Evolutionary conservation across 37 sponge, comb jelly and placozoan species (phyloP).

Genomic region (Spongilla lacustris): DNA sequence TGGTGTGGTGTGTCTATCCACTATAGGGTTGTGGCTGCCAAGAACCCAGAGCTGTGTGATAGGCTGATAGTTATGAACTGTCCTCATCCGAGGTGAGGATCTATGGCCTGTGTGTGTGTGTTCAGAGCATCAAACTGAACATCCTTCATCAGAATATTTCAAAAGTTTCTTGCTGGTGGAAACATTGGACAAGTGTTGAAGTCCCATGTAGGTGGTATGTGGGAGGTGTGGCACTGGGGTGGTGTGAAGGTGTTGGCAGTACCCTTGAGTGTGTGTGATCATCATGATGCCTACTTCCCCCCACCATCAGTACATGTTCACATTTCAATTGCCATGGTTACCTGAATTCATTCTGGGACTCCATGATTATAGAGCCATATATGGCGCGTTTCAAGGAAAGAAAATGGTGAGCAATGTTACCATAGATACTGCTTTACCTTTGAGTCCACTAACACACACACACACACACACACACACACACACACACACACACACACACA

Average conservation of each 20-base stretch:
- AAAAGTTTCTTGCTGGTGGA: background rate
- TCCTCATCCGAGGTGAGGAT: background rate
- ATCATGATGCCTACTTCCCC: background rate
- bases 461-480: slow-evolving; percentile 25
- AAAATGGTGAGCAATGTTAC: background rate
- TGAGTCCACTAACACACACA: background rate
- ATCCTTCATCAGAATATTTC: background rate
- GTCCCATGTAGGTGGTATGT: background rate
- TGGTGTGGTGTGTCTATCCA: too few relatives aligned
- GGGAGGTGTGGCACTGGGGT: background rate
- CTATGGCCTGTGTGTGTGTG: background rate
- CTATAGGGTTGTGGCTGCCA: too few relatives aligned
- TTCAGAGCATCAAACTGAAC: background rate
- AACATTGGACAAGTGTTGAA: background rate
- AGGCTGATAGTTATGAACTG: too few relatives aligned
- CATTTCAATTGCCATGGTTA: slow-evolving; percentile 10
- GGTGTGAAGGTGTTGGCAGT: background rate
- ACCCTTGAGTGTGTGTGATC: background rate
- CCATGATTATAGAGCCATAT: background rate
- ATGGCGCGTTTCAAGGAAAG: background rate
- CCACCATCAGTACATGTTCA: slow-evolving; percentile 13
- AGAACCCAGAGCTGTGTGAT: too few relatives aligned
- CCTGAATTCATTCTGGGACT: background rate
- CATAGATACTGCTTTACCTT: background rate
- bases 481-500: slow-evolving; percentile 64